Evolutionary conservation across 1,140 invertebrate genomes (phyloP).

Genomic region (Cheumatopsyche charites): DNA sequence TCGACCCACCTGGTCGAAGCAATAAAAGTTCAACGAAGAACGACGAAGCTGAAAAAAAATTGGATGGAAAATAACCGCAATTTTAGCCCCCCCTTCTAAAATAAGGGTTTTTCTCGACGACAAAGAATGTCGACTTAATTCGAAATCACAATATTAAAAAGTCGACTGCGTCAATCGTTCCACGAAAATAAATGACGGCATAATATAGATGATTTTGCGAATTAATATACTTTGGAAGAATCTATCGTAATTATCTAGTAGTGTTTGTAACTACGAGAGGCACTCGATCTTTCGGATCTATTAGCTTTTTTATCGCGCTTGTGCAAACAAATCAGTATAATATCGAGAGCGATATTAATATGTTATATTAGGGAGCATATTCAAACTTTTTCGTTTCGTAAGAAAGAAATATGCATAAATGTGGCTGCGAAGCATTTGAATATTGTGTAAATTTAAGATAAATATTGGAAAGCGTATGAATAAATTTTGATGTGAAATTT

Average conservation of each 20-base stretch:
- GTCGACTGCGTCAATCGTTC: neutral
- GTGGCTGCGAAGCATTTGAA: too few species aligned
- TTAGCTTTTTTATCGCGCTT: too few species aligned
- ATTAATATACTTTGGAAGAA: neutral
- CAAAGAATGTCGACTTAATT: slow-evolving; percentile 12
- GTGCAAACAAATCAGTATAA: too few species aligned
- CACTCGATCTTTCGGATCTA: too few species aligned
- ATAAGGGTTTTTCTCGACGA: neutral
- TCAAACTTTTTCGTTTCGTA: neutral
- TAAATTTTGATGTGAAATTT: too few species aligned
- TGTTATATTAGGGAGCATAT: too few species aligned
- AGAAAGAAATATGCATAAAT: neutral
- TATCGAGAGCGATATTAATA: too few species aligned
- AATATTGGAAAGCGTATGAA: too few species aligned
- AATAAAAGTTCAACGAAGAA: slow-evolving; percentile 23
- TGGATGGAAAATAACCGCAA: neutral
- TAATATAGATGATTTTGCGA: neutral
- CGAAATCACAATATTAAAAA: slow-evolving; percentile 23
- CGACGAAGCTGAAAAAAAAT: neutral
- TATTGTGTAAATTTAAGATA: too few species aligned
- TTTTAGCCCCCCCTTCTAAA: neutral
- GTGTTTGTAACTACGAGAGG: too few species aligned
- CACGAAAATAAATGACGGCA: slow-evolving; percentile 19
- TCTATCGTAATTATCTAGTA: too few species aligned
- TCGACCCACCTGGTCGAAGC: slow-evolving; percentile 5